These are phyloP conservation scores for Riparia riparia DNA, from an alignment of 2,113 vertebrate species.

Conservation along the genomic window DNA sequence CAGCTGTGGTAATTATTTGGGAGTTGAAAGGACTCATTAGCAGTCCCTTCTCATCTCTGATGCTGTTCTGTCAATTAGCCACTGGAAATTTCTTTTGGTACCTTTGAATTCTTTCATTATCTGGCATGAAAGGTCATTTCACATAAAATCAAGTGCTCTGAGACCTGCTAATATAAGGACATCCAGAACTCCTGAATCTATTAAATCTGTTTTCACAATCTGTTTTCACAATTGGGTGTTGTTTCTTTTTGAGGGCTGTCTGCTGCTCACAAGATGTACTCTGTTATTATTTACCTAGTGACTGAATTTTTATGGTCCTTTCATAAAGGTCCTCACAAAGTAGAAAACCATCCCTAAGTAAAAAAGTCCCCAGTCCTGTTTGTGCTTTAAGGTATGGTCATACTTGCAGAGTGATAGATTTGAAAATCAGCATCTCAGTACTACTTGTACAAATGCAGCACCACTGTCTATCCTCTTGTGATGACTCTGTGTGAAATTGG, in stretches of 20 bases:
- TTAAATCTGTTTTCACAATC: neutral
- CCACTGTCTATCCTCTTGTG: neutral
- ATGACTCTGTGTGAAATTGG: neutral
- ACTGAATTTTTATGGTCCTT: neutral
- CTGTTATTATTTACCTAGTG: neutral
- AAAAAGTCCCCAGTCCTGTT: neutral
- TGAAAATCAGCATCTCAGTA: neutral
- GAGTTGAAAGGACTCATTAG: neutral
- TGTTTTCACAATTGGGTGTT: neutral
- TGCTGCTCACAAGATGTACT: neutral
- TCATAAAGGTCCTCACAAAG: neutral
- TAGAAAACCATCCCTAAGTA: neutral
- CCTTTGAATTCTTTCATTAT: neutral
- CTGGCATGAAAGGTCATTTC: conserved; percentile 5
- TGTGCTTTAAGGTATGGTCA: neutral
- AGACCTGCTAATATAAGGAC: neutral
- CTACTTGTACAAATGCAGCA: neutral
- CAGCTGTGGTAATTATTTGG: neutral
- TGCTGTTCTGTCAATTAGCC: neutral
- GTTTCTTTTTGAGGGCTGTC: neutral
- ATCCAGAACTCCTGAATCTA: neutral
- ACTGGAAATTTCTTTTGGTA: neutral
- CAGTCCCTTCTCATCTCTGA: neutral
- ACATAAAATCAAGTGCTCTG: neutral
- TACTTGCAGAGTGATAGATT: neutral